phyloP scores from a whole-genome alignment of 2,797 vertebrate species.

The Gephyroberyx darwinii region DNA sequence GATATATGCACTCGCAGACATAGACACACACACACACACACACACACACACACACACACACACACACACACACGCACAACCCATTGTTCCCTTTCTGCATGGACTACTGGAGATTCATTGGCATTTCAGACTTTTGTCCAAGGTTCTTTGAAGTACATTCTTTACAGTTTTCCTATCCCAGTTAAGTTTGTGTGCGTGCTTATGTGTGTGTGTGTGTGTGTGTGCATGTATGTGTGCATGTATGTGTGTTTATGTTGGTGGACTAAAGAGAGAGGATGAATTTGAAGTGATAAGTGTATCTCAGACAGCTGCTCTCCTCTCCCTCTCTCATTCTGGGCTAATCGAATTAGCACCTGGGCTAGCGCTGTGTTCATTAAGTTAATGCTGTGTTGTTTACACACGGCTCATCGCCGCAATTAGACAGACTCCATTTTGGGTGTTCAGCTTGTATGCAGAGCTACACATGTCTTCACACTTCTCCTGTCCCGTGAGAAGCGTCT shows the following conservation, averaged over 20 bases:
- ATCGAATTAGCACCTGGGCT: conserved; percentile 76
- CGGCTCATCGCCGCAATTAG: conserved; percentile 67
- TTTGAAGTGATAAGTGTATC: conserved; percentile 50
- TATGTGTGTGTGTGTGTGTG: background rate
- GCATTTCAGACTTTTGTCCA: background rate
- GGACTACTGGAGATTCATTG: background rate
- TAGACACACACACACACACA: conserved; percentile 36
- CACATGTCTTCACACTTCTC: conserved; percentile 16
- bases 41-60: conserved; percentile 7
- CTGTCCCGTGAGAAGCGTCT: conserved; percentile 6
- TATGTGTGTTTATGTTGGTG: background rate
- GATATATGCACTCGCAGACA: conserved; percentile 32
- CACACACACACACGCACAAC: background rate
- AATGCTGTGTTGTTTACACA: conserved; percentile 75
- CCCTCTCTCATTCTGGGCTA: conserved; percentile 65
- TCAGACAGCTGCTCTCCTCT: conserved; percentile 47
- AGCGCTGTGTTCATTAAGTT: conserved; percentile 76
- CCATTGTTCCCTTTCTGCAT: conserved; percentile 5
- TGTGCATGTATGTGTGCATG: no score
- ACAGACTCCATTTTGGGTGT: conserved; percentile 67
- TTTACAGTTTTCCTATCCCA: background rate
- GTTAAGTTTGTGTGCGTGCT: background rate
- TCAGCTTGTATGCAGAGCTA: conserved; percentile 35
- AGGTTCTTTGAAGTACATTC: background rate
- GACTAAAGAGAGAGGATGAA: conserved; percentile 51